A percentile compares a stretch with the other conserved stretches of the same genome.
phyloP scores from a whole-genome alignment of 1,140 invertebrate genomes.

The Drosophila subobscura region DNA sequence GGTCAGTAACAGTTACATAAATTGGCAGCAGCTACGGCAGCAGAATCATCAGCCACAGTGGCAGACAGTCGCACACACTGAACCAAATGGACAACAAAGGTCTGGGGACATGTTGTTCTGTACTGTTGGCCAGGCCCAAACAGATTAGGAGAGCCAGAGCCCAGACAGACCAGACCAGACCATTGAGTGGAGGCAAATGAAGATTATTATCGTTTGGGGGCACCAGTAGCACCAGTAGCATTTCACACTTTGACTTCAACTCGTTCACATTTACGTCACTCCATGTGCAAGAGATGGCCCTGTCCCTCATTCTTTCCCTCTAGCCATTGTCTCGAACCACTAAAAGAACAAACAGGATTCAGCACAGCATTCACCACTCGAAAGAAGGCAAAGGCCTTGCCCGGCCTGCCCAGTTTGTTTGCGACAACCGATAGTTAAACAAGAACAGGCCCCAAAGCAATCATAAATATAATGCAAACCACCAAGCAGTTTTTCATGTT shows the following conservation, averaged over 20 bases:
- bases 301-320: background rate
- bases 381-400: slow-evolving; percentile 3
- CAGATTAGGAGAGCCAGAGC: slow-evolving; percentile 39
- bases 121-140: slow-evolving; percentile 50
- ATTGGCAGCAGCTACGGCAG: slow-evolving; percentile 42
- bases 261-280: slow-evolving; percentile 38
- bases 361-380: slow-evolving; percentile 16
- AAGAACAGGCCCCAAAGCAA: slow-evolving; percentile 17
- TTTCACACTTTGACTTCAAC: slow-evolving; percentile 45
- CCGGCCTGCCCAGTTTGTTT: slow-evolving; percentile 6
- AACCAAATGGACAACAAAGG: slow-evolving; percentile 56
- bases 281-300: slow-evolving; percentile 3
- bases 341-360: slow-evolving; percentile 34
- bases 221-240: slow-evolving; percentile 8
- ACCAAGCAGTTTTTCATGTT: slow-evolving; percentile 31
- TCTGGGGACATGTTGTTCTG: slow-evolving; percentile 66
- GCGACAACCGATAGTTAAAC: slow-evolving; percentile 59
- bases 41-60: background rate
- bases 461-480: background rate
- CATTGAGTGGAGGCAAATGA: slow-evolving; percentile 37
- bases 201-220: slow-evolving; percentile 74
- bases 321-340: slow-evolving; percentile 7
- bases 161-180: slow-evolving; percentile 23
- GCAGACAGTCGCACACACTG: slow-evolving; percentile 39
- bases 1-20: slow-evolving; percentile 72